Evolutionary conservation across 2,113 vertebrate genomes (phyloP), one percentile per base, ranked within the genome.

Genomic region (Sander vitreus): DNA sequence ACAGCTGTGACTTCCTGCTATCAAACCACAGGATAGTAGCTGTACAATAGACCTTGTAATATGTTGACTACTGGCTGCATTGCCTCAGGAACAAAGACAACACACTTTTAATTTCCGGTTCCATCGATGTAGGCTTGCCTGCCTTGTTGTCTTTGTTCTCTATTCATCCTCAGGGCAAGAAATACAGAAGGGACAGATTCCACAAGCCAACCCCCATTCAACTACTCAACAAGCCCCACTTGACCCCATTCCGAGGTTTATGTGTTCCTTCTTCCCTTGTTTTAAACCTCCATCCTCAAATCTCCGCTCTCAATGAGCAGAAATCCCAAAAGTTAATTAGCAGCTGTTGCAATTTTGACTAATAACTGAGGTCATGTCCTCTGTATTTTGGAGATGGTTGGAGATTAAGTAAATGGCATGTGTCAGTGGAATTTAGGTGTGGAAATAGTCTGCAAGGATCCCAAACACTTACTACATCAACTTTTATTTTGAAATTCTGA

Each of bases 51-150:
- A 27, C 19, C 10, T 53, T 33, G 2, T n/a, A 4, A 12, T 33
- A 53, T 30, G 55, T 25, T 64, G 21, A 47, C 2, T n/a, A 15
- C 7, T 55, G 9, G 9, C 9, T 55, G 53, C 11, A 16, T 6
- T 67, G 51, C 30, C 54, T 14, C 18, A 19, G 25, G 39, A 39
- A 39, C 39, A 39, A 10, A 39, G 23, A 64, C 18, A 45, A 53
- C n/a, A 47, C 19, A 16, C 53, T 80, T 74, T 57, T 57, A 48
- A 82, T 82, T 65, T 76, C 73, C 80, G 64, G 66, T 5, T 50
- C 1, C 12, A 25, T 39, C 36, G 23, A 2, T 12, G 6, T 11
- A 16, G 43, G 45, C 43, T 19, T 15, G 14, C 21, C 11, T 3
- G n/a, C 57, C 60, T 21, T 33, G 1, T 33, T 72, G 58, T 48